Evolutionary conservation across 2,888 invertebrate species (phyloP).

Genomic region (Mesochorus sp.): DNA sequence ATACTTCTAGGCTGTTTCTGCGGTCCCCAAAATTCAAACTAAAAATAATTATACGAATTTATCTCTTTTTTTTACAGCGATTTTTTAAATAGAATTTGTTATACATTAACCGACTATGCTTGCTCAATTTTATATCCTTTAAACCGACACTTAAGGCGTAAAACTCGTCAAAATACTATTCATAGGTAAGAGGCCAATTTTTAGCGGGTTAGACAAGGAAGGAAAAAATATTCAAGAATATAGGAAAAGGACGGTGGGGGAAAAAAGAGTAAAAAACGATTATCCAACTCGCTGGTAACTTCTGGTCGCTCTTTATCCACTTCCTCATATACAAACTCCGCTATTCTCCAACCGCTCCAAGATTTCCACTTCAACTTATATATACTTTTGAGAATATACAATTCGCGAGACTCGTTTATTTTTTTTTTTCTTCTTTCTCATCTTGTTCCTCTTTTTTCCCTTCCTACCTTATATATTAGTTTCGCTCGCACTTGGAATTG

Average conservation of each 20-base stretch:
- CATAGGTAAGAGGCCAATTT: too few species aligned
- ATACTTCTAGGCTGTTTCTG: too few species aligned
- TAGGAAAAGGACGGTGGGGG: slow-evolving; percentile 14
- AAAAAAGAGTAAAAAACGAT: slow-evolving; percentile 20
- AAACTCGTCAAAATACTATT: too few species aligned
- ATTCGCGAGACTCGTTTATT: slow-evolving; percentile 28
- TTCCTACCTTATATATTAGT: slow-evolving; percentile 24
- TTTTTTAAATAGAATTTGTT: too few species aligned
- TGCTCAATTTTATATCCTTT: too few species aligned
- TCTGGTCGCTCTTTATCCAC: slow-evolving; percentile 17
- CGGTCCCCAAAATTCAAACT: too few species aligned
- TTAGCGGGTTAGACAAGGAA: neutral
- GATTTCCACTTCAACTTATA: slow-evolving; percentile 47
- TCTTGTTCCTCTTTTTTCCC: neutral
- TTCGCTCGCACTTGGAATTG: slow-evolving; percentile 46
- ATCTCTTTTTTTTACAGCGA: too few species aligned
- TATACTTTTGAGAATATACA: slow-evolving; percentile 50
- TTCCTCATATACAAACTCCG: neutral
- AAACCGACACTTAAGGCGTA: too few species aligned
- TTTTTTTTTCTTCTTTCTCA: neutral
- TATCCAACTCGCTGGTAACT: slow-evolving; percentile 42
- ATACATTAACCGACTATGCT: too few species aligned
- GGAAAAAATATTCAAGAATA: slow-evolving; percentile 16
- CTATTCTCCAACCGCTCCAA: neutral
- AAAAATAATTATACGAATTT: too few species aligned